phyloP scores from a whole-genome alignment of 2,888 invertebrate species.

The Athalia cordata region DNA sequence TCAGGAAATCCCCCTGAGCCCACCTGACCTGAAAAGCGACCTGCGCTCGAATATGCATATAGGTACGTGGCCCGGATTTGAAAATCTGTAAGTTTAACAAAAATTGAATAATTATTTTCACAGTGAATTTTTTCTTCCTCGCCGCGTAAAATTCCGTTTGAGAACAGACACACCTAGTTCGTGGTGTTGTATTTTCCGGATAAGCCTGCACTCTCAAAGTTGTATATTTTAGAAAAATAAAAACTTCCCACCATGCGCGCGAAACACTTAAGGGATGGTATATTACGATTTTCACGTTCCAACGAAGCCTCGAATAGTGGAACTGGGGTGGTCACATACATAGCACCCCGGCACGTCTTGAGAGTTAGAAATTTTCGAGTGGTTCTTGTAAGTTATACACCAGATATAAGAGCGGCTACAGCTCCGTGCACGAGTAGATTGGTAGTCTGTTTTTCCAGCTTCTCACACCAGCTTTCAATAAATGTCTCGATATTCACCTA shows the following conservation, averaged over 20 bases:
- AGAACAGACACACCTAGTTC: background rate
- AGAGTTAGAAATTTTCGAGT: slow-evolving; percentile 25
- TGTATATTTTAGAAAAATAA: background rate
- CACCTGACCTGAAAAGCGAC: background rate
- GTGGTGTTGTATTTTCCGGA: background rate
- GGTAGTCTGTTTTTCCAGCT: slow-evolving; percentile 31
- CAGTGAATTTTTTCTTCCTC: background rate
- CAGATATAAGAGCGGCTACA: background rate
- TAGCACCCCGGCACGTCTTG: slow-evolving; percentile 27
- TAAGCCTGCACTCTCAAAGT: background rate
- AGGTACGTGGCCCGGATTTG: background rate
- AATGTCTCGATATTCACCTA: slow-evolving; percentile 39
- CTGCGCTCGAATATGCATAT: background rate
- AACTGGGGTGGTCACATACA: background rate
- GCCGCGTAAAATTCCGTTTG: background rate
- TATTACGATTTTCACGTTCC: slow-evolving; percentile 50
- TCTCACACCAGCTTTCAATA: slow-evolving; percentile 40
- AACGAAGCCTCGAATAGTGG: slow-evolving; percentile 58
- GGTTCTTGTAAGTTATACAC: background rate
- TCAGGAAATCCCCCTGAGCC: slow-evolving; percentile 20
- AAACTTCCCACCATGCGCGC: slow-evolving; percentile 13
- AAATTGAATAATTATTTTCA: background rate
- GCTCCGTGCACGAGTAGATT: background rate
- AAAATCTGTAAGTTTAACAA: background rate
- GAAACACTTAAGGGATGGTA: slow-evolving; percentile 16